These are phyloP conservation scores for Tonatia bakeri DNA, from an alignment of 2,113 vertebrate species.

Conservation along the genomic window DNA sequence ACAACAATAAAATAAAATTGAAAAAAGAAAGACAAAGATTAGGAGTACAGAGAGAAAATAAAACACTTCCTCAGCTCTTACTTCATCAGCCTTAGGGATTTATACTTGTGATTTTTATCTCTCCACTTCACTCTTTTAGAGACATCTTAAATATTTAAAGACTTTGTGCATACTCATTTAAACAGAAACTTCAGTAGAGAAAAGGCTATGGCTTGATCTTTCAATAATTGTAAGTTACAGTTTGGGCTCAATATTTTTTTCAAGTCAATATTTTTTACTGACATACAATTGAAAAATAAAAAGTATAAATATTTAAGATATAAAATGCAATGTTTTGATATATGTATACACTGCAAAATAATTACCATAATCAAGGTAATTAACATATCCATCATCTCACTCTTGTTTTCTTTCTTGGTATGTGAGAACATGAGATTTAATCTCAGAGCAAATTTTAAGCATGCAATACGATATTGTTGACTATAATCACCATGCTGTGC, in stretches of 20 bases:
- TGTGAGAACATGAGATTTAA: background rate
- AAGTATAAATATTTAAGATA: background rate
- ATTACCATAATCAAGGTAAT: background rate
- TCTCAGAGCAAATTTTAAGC: background rate
- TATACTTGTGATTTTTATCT: constrained; percentile 55
- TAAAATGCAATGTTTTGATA: background rate
- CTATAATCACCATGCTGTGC: background rate
- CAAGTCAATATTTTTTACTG: background rate
- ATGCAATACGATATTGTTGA: background rate
- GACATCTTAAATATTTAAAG: constrained; percentile 65
- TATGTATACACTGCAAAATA: background rate
- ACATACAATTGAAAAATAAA: background rate
- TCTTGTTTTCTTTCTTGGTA: background rate
- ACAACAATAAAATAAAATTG: no score
- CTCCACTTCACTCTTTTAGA: constrained; percentile 18
- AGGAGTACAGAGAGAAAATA: constrained; percentile 41
- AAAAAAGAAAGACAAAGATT: constrained; percentile 33
- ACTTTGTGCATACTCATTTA: background rate
- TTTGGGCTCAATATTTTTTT: background rate
- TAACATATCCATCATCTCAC: background rate
- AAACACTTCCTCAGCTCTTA: constrained; percentile 39
- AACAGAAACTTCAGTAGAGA: constrained; percentile 14
- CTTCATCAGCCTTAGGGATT: constrained; percentile 38
- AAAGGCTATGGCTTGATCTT: background rate
- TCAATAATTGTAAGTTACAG: background rate